phyloP scores from a whole-genome alignment of 2,113 vertebrate species.

The Urocitellus parryii region DNA sequence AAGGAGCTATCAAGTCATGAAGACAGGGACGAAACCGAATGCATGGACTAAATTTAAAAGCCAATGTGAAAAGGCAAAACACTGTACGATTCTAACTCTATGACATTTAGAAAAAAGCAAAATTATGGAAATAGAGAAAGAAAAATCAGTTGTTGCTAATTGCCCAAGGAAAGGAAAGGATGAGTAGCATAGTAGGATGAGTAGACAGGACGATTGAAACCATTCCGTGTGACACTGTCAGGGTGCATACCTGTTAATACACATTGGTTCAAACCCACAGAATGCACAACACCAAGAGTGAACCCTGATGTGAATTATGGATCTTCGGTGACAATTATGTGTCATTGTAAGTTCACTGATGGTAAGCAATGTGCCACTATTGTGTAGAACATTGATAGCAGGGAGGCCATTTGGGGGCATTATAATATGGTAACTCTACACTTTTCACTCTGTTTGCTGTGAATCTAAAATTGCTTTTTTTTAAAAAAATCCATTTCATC shows the following conservation, averaged over 20 bases:
- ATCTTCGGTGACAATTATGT: neutral
- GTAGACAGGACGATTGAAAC: neutral
- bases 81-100: neutral
- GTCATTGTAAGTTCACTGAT: neutral
- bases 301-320: neutral
- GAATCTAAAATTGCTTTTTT: neutral
- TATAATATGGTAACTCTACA: neutral
- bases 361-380: no score
- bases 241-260: no score
- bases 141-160: neutral
- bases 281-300: no score
- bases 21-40: neutral
- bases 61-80: neutral
- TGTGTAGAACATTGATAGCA: neutral
- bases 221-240: neutral
- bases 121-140: neutral
- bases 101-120: neutral
- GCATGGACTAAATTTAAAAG: neutral
- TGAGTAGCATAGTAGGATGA: neutral
- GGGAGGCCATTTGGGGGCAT: fast-evolving
- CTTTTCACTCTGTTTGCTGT: neutral
- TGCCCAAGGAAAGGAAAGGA: neutral
- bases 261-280: neutral
- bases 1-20: neutral
- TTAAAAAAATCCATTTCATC: neutral